Evolutionary conservation across 2,797 vertebrate genomes (phyloP).

Genomic region (Anolis apletophallus): DNA sequence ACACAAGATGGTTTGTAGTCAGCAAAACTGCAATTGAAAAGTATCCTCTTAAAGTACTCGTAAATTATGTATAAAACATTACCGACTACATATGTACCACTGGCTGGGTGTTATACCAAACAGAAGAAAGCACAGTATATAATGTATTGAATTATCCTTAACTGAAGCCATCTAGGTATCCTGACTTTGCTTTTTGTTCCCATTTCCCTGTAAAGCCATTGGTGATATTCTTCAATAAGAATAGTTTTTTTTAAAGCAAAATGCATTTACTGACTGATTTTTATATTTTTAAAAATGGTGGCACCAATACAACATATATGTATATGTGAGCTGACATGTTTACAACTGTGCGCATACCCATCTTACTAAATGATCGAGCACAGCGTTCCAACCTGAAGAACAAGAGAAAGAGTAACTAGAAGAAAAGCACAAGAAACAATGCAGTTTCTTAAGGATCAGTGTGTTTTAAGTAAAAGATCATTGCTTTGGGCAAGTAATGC

Average conservation of each 20-base stretch:
- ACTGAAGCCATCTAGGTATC: not conserved
- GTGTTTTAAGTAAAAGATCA: not conserved
- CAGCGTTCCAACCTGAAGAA: not conserved
- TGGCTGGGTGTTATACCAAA: not conserved
- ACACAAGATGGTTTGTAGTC: not conserved
- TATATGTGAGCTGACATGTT: not conserved
- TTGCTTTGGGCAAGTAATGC: slow-evolving; percentile 1
- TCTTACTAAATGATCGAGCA: not conserved
- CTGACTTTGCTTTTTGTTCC: not conserved
- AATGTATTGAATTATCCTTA: not conserved
- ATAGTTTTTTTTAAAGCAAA: not conserved
- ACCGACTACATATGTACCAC: not conserved
- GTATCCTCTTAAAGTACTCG: slow-evolving; percentile 4
- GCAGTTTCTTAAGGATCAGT: not conserved
- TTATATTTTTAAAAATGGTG: not conserved
- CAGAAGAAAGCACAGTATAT: not conserved
- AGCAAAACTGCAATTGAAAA: not conserved
- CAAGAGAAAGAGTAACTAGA: not conserved
- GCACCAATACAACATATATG: not conserved
- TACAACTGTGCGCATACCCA: too few species aligned
- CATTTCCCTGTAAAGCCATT: not conserved
- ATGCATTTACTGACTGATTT: not conserved
- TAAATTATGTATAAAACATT: rapidly evolving
- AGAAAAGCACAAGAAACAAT: not conserved
- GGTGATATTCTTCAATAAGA: not conserved